Conservation (phyloP, 1,140 invertebrate genomes). For the Neodiprion lecontei region DNA sequence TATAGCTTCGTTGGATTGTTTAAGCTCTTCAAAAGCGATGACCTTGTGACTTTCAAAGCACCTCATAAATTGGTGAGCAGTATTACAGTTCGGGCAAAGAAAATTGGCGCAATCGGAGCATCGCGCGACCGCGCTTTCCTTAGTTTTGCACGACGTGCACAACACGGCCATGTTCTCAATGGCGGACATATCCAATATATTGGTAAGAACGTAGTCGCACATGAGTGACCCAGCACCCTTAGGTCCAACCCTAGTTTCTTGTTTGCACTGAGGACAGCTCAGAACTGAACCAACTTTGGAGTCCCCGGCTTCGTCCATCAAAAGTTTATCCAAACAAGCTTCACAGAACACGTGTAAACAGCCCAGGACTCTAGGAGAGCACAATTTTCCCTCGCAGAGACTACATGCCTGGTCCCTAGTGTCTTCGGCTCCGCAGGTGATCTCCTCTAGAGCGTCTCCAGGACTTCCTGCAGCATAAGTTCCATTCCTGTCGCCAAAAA, state of each 20-base stretch:
- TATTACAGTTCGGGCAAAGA: conserved; percentile 91
- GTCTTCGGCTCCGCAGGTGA: conserved; percentile 35
- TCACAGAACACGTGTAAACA: conserved; percentile 95
- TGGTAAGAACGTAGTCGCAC: conserved; percentile 83
- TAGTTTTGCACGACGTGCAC: conserved; percentile 88
- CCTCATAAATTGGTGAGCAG: conserved; percentile 92
- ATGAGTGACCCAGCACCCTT: conserved; percentile 78
- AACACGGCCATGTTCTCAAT: conserved; percentile 78
- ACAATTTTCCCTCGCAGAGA: conserved; percentile 73
- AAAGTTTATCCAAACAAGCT: conserved; percentile 82
- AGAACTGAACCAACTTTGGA: conserved; percentile 63
- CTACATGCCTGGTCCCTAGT: conserved; percentile 46
- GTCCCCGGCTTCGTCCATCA: conserved; percentile 74
- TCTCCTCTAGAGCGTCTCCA: conserved; percentile 47
- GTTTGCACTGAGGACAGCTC: conserved; percentile 82
- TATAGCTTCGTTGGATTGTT: conserved; percentile 75
- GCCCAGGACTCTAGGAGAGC: conserved; percentile 82
- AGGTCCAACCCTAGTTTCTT: conserved; percentile 77
- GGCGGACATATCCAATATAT: conserved; percentile 84
- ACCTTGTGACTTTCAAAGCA: conserved; percentile 94
- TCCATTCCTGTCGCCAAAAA: conserved; percentile 27
- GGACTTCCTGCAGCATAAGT: conserved; percentile 25
- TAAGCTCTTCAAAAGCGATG: conserved; percentile 85
- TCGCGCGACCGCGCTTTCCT: conserved; percentile 88
- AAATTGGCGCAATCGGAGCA: conserved; percentile 94